Base-by-base conservation (phyloP, 1,140 invertebrate genomes). In the Maconellicoccus hirsutus region DNA sequence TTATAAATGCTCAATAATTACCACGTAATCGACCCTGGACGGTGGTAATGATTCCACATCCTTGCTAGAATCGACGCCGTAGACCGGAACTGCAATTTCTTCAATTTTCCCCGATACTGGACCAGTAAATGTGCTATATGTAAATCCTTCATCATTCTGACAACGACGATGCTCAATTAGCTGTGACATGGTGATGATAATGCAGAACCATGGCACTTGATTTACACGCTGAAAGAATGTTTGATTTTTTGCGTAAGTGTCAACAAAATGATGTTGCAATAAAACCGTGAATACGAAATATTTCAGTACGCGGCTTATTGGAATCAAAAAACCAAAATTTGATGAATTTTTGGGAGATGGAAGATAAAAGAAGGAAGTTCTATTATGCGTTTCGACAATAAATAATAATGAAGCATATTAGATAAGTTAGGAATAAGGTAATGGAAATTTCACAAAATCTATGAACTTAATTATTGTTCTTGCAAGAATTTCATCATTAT, bases 101-200 rank as follows among this genome's bases (percentile, higher is more conserved):
- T 74, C 63, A 1, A 74, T 73, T 19, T 71, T 71, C 0, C 75
- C 76, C 3, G 76, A 75, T 0, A 76, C 76, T 19, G 76, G 76
- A 22, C 76, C 76, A 21, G 59, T 72, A 59, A 75, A 76, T 16
- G 71, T 74, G 70, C 72, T 75, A 71, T 75, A 76, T 59, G 73
- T 66, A 26, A 66, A 66, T 25, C 61, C 61, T 6, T 66, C 22
- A 66, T 22, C 61, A 16, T 52, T 52, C 42, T 52, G 42, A 16
- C 61, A 66, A 8, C 10, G 22, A 26, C 61, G 22, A 8, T 66
- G 25, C 61, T 66, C 22, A 8, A 26, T 25, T 66, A 66, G 25
- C 22, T 66, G 25, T 66, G 61, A 66, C 10, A 16, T 23, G 19
- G 16, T 66, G 25, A 66, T 66, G 21, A 66, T 26, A 23, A 66